Percentiles rank a stretch among this genome's conserved stretches.
Conservation (phyloP, 2,113 vertebrate genomes). For the Scortum barcoo region DNA sequence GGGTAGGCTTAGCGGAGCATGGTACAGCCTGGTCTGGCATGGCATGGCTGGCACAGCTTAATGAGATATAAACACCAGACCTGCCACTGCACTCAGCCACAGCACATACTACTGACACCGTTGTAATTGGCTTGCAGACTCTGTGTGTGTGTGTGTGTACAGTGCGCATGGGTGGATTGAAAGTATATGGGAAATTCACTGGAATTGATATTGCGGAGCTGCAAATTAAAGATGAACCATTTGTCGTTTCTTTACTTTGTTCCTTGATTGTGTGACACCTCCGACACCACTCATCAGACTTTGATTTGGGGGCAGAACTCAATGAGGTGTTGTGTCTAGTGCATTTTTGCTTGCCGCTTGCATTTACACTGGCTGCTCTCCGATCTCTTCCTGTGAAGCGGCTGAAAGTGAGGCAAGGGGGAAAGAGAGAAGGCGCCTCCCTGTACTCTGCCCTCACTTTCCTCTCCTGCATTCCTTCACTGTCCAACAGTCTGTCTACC, state of each 20-base stretch:
- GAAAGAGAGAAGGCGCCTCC: not conserved
- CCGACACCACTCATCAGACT: constrained; percentile 24
- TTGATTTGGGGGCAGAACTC: not conserved
- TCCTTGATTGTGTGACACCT: constrained; percentile 1
- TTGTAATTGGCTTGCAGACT: constrained; percentile 68
- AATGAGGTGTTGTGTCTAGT: not conserved
- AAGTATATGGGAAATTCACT: constrained; percentile 21
- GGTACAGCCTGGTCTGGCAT: constrained; percentile 66
- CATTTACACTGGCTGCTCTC: not conserved
- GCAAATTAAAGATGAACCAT: constrained; percentile 38
- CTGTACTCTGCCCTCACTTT: not conserved
- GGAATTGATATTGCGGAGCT: constrained; percentile 27
- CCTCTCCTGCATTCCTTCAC: constrained; percentile 4
- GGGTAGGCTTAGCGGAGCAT: constrained; percentile 60
- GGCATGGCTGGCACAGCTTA: constrained; percentile 70
- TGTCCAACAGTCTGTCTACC: constrained; percentile 18
- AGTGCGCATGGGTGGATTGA: not conserved
- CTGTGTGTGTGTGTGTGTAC: constrained; percentile 10
- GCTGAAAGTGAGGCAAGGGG: not conserved
- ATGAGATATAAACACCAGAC: constrained; percentile 77
- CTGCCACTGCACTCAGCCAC: constrained; percentile 67
- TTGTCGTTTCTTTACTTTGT: not conserved
- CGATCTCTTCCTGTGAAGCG: not conserved
- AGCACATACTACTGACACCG: constrained; percentile 67
- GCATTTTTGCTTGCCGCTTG: not conserved